A percentile compares a stretch with the other conserved stretches of the same genome.
phyloP scores from a whole-genome alignment of 2,113 vertebrate genomes.

The Passer domesticus region DNA sequence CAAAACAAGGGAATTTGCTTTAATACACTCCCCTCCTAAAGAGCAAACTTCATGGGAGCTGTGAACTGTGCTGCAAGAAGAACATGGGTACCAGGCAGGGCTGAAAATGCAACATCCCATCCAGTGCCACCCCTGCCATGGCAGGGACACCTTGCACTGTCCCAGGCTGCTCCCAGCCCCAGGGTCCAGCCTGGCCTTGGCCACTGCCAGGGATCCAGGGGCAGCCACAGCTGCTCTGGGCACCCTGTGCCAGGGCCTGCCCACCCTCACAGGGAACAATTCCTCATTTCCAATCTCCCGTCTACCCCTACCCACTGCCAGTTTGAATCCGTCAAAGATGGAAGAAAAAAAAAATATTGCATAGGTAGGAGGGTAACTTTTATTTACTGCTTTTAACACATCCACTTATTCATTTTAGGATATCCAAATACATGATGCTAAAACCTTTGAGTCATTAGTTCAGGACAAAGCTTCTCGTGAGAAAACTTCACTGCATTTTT shows the following conservation, averaged over 20 bases:
- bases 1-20: not conserved
- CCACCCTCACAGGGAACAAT: not conserved
- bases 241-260: too few species aligned
- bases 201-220: not conserved
- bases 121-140: not conserved
- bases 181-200: not conserved
- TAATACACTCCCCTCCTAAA: not conserved
- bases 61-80: not conserved
- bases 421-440: not conserved
- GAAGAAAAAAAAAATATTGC: not conserved
- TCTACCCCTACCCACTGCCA: accelerated
- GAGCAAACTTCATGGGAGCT: not conserved
- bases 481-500: not conserved
- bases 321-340: not conserved
- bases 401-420: not conserved
- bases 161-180: not conserved
- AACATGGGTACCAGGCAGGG: not conserved
- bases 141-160: not conserved
- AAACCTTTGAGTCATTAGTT: not conserved
- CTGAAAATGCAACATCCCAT: not conserved
- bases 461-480: not conserved
- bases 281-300: not conserved
- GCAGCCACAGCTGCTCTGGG: not conserved
- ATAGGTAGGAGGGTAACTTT: not conserved
- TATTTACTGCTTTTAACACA: not conserved